These are phyloP conservation scores for Chionodraco myersi DNA, from an alignment of 2,113 vertebrate species.

Conservation along the genomic window DNA sequence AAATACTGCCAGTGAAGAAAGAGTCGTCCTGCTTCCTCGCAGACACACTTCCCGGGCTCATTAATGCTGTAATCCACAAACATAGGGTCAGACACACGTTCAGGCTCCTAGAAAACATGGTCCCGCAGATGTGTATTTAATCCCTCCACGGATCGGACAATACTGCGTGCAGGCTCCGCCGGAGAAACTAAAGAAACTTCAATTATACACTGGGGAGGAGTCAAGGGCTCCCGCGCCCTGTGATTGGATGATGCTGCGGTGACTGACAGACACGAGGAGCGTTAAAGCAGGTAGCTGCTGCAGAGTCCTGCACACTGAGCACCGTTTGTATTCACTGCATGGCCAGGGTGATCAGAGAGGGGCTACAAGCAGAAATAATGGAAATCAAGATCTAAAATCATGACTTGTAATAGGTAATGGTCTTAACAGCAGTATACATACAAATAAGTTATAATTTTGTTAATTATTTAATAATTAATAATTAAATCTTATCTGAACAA, in stretches of 20 bases:
- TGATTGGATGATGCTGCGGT: slow-evolving; percentile 71
- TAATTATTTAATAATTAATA: no score
- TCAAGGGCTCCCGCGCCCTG: slow-evolving; percentile 36
- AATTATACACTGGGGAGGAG: slow-evolving; percentile 82
- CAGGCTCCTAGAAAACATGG: slow-evolving; percentile 84
- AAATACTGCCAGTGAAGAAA: slow-evolving; percentile 85
- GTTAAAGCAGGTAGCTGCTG: slow-evolving; percentile 74
- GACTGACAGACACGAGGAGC: slow-evolving; percentile 69
- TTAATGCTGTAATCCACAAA: slow-evolving; percentile 87
- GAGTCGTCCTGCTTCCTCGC: slow-evolving; percentile 89
- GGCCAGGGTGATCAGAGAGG: slow-evolving; percentile 3
- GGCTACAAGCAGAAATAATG: not conserved
- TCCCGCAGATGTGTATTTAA: slow-evolving; percentile 68
- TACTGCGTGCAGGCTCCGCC: slow-evolving; percentile 72
- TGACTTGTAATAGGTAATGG: not conserved
- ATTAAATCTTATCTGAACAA: not conserved
- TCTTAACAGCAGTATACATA: not conserved
- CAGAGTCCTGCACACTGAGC: slow-evolving; percentile 13
- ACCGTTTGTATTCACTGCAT: not conserved
- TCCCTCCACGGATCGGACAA: slow-evolving; percentile 73
- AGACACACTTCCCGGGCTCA: slow-evolving; percentile 78
- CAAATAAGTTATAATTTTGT: not conserved
- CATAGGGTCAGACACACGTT: slow-evolving; percentile 80
- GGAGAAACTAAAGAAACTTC: slow-evolving; percentile 86
- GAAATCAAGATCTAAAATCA: not conserved